phyloP scores from a whole-genome alignment of 2,113 vertebrate genomes.

The Chamaea fasciata region DNA sequence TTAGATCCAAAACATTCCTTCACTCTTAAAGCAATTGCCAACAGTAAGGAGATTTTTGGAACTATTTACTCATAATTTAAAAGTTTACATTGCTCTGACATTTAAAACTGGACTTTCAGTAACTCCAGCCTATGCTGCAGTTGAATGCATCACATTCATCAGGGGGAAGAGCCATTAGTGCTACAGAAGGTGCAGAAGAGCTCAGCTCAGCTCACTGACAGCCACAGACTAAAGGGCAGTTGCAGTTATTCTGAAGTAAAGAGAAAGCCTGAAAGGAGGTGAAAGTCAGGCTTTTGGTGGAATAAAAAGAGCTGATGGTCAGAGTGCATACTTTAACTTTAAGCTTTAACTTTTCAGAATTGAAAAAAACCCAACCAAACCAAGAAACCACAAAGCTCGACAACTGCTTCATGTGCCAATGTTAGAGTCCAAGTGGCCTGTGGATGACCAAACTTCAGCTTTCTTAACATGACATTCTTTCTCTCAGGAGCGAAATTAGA shows the following conservation, averaged over 20 bases:
- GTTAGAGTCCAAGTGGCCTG: background rate
- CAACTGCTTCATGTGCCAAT: background rate
- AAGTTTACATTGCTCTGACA: background rate
- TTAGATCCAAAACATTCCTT: conserved; percentile 5
- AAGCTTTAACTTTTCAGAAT: background rate
- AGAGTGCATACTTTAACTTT: background rate
- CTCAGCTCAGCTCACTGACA: background rate
- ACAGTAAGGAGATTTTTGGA: background rate
- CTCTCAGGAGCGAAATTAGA: background rate
- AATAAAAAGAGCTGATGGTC: background rate
- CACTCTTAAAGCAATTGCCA: background rate
- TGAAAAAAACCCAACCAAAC: background rate
- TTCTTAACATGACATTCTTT: background rate
- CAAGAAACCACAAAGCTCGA: background rate
- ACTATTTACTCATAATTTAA: background rate
- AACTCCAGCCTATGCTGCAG: background rate
- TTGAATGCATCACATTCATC: background rate
- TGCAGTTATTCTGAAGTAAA: background rate
- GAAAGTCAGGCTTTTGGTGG: background rate
- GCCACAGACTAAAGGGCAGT: background rate
- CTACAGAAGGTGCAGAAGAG: background rate
- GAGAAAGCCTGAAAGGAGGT: background rate
- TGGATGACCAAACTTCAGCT: background rate
- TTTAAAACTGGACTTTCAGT: background rate
- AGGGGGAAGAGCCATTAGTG: background rate